Evolutionary conservation across 2,888 invertebrate species (phyloP).

Genomic region (Sepioteuthis lessoniana): DNA sequence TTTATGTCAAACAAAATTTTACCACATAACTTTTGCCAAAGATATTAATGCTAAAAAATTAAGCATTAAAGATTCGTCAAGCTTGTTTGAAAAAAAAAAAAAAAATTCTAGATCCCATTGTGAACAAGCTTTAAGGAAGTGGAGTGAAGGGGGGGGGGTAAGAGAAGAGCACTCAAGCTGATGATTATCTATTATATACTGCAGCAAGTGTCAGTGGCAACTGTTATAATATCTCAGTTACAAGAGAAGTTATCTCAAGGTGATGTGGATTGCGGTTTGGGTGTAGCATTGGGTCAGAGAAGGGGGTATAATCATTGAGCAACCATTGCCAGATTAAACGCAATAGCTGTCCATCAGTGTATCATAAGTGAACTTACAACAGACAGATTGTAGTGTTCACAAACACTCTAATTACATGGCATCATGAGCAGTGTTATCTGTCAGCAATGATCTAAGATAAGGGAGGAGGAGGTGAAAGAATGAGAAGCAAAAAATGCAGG

Average conservation of each 20-base stretch:
- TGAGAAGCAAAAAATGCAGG: neutral
- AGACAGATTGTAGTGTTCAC: conserved; percentile 33
- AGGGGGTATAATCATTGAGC: conserved; percentile 5
- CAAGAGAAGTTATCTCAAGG: neutral
- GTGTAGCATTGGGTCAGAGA: neutral
- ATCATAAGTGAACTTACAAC: conserved; percentile 12
- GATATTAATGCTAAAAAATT: too few species aligned
- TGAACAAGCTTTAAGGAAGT: neutral
- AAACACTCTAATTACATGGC: conserved; percentile 33
- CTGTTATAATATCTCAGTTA: neutral
- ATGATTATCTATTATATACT: neutral
- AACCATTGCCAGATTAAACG: neutral
- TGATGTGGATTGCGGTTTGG: neutral
- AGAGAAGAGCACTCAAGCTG: neutral
- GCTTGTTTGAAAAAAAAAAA: too few species aligned
- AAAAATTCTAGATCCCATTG: neutral
- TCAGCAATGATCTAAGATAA: neutral
- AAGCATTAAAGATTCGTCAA: too few species aligned
- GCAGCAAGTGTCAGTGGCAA: neutral
- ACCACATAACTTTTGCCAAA: too few species aligned
- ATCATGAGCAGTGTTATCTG: neutral
- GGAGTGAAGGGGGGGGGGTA: neutral
- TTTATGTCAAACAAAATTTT: too few species aligned
- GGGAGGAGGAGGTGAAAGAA: neutral
- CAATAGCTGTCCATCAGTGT: conserved; percentile 11